These are phyloP conservation scores for Muscicapa striata DNA, from an alignment of 2,797 vertebrate species.

Conservation along the genomic window DNA sequence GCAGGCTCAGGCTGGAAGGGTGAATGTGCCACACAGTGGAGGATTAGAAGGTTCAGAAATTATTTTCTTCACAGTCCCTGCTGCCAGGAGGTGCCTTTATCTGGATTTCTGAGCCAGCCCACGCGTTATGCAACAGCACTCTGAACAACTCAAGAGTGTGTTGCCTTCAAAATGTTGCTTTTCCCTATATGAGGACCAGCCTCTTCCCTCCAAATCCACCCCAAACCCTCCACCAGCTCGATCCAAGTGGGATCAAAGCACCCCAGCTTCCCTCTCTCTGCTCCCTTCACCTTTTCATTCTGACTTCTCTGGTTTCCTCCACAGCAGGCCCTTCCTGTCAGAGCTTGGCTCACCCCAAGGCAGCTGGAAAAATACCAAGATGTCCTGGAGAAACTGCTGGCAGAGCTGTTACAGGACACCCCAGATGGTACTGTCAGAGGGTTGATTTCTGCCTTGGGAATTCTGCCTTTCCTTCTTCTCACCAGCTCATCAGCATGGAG, in stretches of 20 bases:
- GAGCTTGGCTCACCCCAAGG: slow-evolving; percentile 67
- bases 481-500: background rate
- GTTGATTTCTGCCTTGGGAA: slow-evolving; percentile 22
- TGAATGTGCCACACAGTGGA: background rate
- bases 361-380: slow-evolving; percentile 74
- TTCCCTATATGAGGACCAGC: background rate
- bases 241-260: background rate
- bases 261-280: background rate
- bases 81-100: slow-evolving; percentile 19
- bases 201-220: background rate
- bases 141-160: background rate
- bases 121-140: background rate
- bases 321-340: slow-evolving; percentile 68
- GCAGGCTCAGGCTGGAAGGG: background rate
- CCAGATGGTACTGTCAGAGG: slow-evolving; percentile 19
- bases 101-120: slow-evolving; percentile 28
- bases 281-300: background rate
- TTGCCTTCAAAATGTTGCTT: background rate
- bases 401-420: slow-evolving; percentile 47
- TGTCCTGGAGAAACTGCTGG: slow-evolving; percentile 67
- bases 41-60: slow-evolving; percentile 32
- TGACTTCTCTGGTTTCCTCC: slow-evolving; percentile 51
- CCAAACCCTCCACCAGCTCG: background rate
- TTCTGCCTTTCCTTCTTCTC: slow-evolving; percentile 31
- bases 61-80: background rate